phyloP scores from a whole-genome alignment of 2,888 invertebrate species.

The Syrista parreyssii region DNA sequence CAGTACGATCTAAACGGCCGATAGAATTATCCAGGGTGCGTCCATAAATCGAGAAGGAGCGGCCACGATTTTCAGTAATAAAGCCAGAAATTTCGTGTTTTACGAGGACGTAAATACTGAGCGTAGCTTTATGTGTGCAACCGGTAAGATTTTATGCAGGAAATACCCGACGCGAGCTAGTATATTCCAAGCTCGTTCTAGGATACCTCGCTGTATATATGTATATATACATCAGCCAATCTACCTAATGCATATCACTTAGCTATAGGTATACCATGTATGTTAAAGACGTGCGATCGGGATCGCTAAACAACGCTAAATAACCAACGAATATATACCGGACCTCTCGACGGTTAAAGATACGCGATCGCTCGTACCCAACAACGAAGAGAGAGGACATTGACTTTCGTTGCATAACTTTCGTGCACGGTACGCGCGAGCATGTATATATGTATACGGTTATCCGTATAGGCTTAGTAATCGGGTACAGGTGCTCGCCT shows the following conservation, averaged over 20 bases:
- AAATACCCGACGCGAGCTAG: neutral
- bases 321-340: neutral
- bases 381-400: constrained; percentile 13
- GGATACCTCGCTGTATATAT: neutral
- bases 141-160: neutral
- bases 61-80: constrained; percentile 19
- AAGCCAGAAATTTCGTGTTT: constrained; percentile 11
- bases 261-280: neutral
- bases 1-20: constrained; percentile 5
- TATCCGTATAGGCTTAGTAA: constrained; percentile 4
- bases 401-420: constrained; percentile 15
- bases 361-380: neutral
- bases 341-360: neutral
- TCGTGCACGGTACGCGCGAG: neutral
- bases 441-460: neutral
- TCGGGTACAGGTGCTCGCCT: constrained; percentile 9
- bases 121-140: neutral
- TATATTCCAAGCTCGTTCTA: neutral
- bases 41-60: constrained; percentile 33
- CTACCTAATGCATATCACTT: neutral
- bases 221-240: neutral
- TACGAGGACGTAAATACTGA: constrained; percentile 18
- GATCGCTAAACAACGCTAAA: neutral
- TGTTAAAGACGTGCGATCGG: neutral
- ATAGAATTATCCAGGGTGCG: constrained; percentile 25